Evolutionary conservation across 1,140 invertebrate species (phyloP).

Genomic region (Bombus turneri): DNA sequence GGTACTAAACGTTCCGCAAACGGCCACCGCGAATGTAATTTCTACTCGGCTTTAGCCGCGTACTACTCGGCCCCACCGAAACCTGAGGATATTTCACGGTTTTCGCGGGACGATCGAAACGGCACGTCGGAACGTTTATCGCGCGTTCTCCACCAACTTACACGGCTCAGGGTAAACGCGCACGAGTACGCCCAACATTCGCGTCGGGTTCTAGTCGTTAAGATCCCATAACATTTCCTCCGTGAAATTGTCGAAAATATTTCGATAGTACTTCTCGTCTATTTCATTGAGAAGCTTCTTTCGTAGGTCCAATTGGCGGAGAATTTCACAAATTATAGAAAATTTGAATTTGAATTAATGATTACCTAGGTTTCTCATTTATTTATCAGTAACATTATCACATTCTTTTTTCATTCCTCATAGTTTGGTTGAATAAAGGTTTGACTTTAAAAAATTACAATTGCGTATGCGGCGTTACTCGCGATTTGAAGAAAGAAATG

Average conservation of each 20-base stretch:
- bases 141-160: slow-evolving; percentile 29
- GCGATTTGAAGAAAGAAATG: too few species aligned
- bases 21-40: slow-evolving; percentile 52
- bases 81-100: slow-evolving; percentile 67
- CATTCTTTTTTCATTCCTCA: too few species aligned
- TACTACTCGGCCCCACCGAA: slow-evolving; percentile 36
- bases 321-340: background rate
- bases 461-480: too few species aligned
- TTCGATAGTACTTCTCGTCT: background rate
- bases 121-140: slow-evolving; percentile 55
- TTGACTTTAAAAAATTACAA: too few species aligned
- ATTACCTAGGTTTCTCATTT: too few species aligned
- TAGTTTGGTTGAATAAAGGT: too few species aligned
- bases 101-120: slow-evolving; percentile 60
- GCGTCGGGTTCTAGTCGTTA: slow-evolving; percentile 13
- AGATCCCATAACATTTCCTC: background rate
- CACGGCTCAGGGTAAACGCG: background rate
- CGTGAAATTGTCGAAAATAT: background rate
- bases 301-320: background rate
- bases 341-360: too few species aligned
- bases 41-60: slow-evolving; percentile 46
- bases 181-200: slow-evolving; percentile 34
- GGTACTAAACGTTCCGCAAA: slow-evolving; percentile 64
- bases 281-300: background rate
- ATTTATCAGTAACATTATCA: too few species aligned